Evolutionary conservation across 2,888 invertebrate species (phyloP), one percentile per base, ranked within the genome.

Genomic region (Amblyjoppa proteus): DNA sequence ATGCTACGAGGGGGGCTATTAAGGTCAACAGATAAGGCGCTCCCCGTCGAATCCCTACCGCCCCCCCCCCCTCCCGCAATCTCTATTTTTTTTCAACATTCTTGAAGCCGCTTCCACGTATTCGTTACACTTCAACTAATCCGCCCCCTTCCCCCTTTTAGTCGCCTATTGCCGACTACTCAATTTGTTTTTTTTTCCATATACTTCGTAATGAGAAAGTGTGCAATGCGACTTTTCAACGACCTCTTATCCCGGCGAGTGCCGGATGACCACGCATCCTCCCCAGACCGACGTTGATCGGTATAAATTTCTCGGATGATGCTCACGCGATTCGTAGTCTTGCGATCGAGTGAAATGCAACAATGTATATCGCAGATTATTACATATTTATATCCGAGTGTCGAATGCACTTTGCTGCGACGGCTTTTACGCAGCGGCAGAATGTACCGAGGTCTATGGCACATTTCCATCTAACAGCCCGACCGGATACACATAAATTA

Each of bases 11-110:
- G 87, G 88, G 86, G 88, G 89, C 89, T 89, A 91, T 91, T 91
- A 89, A 91, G 92, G 91, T 88, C 90, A 89, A 16, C 73, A 68
- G 90, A 92, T 91, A 91, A 91, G 73, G 73, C 79, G 34, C 56
- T 70, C 70, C 79, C 64, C 25, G 49, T 76, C 53, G 61, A 41
- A 64, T 31, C 31, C 16, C 0, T 9, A 34, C 64, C 13, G 16
- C 31, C 34, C 66, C 45, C 51, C 31, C 45, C 75, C 58, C 58
- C 77, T 66, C 75, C 64, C 28, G 74, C 64, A 49, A 61, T 51
- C 9, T 6, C 16, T 25, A 20, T 38, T 53, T 7, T 25, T 70
- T 64, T 64, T 51, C 5, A 34, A 64, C 0, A 16, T n/a, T 31
- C 6, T 31, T 16, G 11, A 64, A 34, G 64, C 34, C 16, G 16